These are phyloP conservation scores for Gasterosteus nipponicus DNA, from an alignment of 2,113 vertebrate genomes.

Conservation along the genomic window DNA sequence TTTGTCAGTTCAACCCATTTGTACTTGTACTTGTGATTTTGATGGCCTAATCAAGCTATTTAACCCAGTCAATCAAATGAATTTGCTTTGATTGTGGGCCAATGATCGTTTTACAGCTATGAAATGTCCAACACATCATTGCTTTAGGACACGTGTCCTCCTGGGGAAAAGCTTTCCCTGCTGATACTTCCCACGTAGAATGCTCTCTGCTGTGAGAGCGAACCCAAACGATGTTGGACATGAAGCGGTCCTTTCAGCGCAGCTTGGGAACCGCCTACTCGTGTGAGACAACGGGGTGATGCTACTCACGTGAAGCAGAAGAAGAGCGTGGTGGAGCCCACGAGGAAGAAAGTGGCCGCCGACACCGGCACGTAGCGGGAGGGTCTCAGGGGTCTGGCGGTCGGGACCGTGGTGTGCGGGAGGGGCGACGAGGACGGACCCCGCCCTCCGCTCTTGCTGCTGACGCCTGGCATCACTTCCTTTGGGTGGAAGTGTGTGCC, in stretches of 20 bases:
- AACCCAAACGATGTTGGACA: neutral
- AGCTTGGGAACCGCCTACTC: neutral
- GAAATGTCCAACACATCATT: neutral
- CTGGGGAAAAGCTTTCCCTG: neutral
- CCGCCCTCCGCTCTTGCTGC: slow-evolving; percentile 79
- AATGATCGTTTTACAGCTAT: too few species aligned
- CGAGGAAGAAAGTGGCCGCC: slow-evolving; percentile 94
- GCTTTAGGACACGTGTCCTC: neutral
- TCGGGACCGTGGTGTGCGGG: slow-evolving; percentile 83
- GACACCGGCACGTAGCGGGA: slow-evolving; percentile 97
- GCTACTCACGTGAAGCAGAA: slow-evolving; percentile 98
- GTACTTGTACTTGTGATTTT: too few species aligned
- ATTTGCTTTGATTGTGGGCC: too few species aligned
- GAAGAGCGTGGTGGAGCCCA: slow-evolving; percentile 97
- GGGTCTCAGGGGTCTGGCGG: slow-evolving; percentile 75
- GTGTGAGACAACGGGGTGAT: neutral
- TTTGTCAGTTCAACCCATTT: too few species aligned
- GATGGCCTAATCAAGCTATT: too few species aligned
- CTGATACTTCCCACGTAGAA: neutral
- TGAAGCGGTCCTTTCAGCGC: neutral
- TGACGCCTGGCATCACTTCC: slow-evolving; percentile 79
- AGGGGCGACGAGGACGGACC: slow-evolving; percentile 80
- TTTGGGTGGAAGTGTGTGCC: slow-evolving; percentile 7
- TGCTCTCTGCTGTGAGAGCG: neutral
- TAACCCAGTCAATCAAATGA: too few species aligned